These are phyloP conservation scores for Nasua narica DNA, from an alignment of 2,797 vertebrate genomes.

Conservation along the genomic window DNA sequence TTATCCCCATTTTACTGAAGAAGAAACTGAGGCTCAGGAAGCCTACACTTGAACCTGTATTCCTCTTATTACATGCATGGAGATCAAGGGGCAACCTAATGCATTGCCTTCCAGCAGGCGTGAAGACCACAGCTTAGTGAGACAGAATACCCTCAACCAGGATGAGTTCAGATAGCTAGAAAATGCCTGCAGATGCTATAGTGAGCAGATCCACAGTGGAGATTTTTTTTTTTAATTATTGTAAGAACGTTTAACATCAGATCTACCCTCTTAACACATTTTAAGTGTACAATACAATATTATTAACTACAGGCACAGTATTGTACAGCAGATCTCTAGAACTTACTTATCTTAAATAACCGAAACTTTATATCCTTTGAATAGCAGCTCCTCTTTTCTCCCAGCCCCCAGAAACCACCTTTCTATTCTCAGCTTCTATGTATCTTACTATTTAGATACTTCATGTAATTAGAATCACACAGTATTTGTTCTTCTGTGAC, in stretches of 20 bases:
- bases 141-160: neutral
- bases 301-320: too few species aligned
- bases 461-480: fast-evolving
- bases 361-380: neutral
- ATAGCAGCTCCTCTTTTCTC: neutral
- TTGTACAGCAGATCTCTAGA: neutral
- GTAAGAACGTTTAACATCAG: neutral
- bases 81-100: neutral
- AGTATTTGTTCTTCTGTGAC: neutral
- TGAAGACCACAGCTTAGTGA: neutral
- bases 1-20: neutral
- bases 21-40: neutral
- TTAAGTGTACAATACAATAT: neutral
- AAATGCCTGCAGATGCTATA: too few species aligned
- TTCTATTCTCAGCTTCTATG: neutral
- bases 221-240: neutral
- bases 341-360: neutral
- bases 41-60: neutral
- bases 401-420: neutral
- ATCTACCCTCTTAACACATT: neutral
- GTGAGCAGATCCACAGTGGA: fast-evolving
- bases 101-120: neutral
- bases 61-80: fast-evolving
- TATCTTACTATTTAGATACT: neutral
- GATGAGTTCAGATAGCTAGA: neutral